Evolutionary conservation across 1,140 invertebrate genomes (phyloP), one percentile per base, ranked within the genome.

Genomic region (Artemia franciscana): DNA sequence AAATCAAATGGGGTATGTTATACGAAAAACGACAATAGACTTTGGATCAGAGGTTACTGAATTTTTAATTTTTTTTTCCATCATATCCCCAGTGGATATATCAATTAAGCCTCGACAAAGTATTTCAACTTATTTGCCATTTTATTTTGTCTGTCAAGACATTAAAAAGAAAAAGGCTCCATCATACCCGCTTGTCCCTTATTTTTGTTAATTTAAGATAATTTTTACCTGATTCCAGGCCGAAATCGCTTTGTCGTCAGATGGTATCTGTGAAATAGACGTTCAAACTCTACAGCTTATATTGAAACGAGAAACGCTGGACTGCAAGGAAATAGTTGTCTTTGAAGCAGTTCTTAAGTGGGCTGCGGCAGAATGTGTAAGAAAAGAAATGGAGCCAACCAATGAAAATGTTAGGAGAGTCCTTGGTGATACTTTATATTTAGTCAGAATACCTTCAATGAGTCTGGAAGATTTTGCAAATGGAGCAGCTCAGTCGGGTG

Each of bases 181-280:
- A n/a, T n/a, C n/a, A n/a, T n/a, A n/a, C n/a, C n/a, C n/a, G n/a
- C n/a, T n/a, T n/a, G n/a, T n/a, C n/a, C n/a, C n/a, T n/a, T n/a
- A n/a, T n/a, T n/a, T n/a, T n/a, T n/a, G n/a, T n/a, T n/a, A n/a
- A n/a, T n/a, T n/a, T n/a, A n/a, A n/a, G n/a, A n/a, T n/a, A n/a
- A n/a, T n/a, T n/a, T n/a, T n/a, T 59, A 2, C 12, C 12, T 60
- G 15, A 28, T 57, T 78, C 62, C 78, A 91, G 86, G 88, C 88
- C 70, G 88, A 91, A 78, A 87, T 91, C 83, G 88, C 88, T 60
- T 78, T 92, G 66, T 84, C 84, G 68, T 91, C 88, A n/a, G 89
- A 92, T 70, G 88, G 88, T 64, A 91, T 92, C 77, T 82, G 87
- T 64, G 88, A 92, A 70, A 91, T 93, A 69, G 88, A 92, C 74